Percentiles rank a stretch among this genome's conserved stretches.
phyloP scores from a whole-genome alignment of 2,888 invertebrate species.

The Nymphalis c-album region DNA sequence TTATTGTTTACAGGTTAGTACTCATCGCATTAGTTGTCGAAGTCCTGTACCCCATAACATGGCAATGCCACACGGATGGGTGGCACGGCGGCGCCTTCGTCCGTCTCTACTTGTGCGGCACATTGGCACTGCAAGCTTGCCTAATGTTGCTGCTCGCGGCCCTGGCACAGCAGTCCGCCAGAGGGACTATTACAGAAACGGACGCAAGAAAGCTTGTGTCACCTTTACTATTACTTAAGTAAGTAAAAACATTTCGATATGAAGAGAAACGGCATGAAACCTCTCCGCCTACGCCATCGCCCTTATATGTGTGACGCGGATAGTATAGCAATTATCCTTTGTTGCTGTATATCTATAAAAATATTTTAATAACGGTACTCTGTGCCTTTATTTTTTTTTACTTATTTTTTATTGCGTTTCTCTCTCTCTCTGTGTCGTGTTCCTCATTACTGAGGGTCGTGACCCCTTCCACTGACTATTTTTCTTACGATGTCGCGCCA shows the following conservation, averaged over 20 bases:
- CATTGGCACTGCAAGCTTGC: conserved; percentile 83
- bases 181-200: conserved; percentile 90
- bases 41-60: conserved; percentile 84
- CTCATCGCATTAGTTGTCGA: conserved; percentile 84
- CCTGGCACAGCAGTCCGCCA: conserved; percentile 86
- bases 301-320: too few relatives aligned
- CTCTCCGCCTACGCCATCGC: too few relatives aligned
- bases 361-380: too few relatives aligned
- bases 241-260: conserved; percentile 45
- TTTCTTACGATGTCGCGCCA: too few relatives aligned
- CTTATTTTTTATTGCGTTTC: too few relatives aligned
- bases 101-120: conserved; percentile 86
- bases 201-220: conserved; percentile 86
- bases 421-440: too few relatives aligned
- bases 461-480: too few relatives aligned
- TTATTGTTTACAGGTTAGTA: conserved; percentile 80
- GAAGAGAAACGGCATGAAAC: too few relatives aligned
- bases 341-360: too few relatives aligned
- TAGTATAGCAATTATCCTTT: too few relatives aligned
- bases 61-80: conserved; percentile 86
- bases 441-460: too few relatives aligned
- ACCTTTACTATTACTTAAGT: conserved; percentile 87
- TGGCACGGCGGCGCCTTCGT: conserved; percentile 87
- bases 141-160: conserved; percentile 84
- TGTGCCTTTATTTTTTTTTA: too few relatives aligned